Evolutionary conservation across 1,140 invertebrate genomes (phyloP), one percentile per base, ranked within the genome.

Genomic region (Harlomillsia oculata): DNA sequence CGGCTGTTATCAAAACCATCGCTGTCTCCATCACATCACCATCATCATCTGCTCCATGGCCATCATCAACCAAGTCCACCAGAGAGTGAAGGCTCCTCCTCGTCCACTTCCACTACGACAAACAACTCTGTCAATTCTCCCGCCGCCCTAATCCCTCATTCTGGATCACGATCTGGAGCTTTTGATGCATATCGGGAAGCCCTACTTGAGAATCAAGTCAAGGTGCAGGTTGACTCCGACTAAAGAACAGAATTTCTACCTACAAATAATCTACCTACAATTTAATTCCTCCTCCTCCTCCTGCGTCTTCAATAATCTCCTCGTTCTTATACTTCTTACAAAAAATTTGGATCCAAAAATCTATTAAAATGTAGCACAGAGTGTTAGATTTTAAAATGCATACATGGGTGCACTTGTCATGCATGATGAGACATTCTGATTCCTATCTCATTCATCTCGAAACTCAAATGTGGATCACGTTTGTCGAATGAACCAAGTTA

Each of bases 1-100:
- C 30, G 59, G 20, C 56, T 65, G 20, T 49, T 62, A 45, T 61
- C 59, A 16, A 65, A 65, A 39, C 55, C 59, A 52, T 55, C 55
- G 53, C 62, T 51, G 29, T 53, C 52, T 43, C 40, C 36, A 53
- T 44, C 52, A 43, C 49, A 52, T 29, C 50, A 53, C 26, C 49
- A 59, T 53, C 56, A 30, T 20, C 37, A 52, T 48, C 56, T 53
- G 20, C 51, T 41, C 45, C 34, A 46, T 18, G 48, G 29, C 14
- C 56, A 51, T 25, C 56, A 41, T 44, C 46, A 39, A 30, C 45
- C 13, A 8, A 48, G 45, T 50, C 34, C 59, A 28, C 53, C 30
- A 5, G 32, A 40, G 25, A 39, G 34, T 51, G 49, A 51, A 51
- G 49, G 49, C 37, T 41, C 40, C 41, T 46, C 57, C 20, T 41